phyloP scores from a whole-genome alignment of 2,797 vertebrate species.

The Tamandua tetradactyla region DNA sequence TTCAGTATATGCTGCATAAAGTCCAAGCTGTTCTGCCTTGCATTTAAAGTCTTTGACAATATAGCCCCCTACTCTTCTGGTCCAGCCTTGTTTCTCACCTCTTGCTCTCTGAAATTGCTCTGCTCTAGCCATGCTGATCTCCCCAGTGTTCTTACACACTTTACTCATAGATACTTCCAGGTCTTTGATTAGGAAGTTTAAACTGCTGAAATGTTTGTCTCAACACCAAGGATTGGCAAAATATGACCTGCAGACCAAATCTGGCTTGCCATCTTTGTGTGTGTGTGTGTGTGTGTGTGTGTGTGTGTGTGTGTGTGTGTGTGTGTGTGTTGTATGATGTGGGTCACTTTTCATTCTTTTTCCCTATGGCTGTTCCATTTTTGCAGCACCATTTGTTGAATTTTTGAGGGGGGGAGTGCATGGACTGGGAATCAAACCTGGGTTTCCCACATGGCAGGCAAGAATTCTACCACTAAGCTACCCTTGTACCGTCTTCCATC shows the following conservation, averaged over 20 bases:
- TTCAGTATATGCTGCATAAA: background rate
- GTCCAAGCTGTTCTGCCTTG: background rate
- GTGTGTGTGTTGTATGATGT: no score
- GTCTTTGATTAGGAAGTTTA: background rate
- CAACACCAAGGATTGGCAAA: background rate
- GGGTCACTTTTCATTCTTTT: no score
- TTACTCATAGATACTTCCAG: no score
- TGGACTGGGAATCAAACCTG: no score
- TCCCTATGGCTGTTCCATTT: no score
- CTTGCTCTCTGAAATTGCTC: background rate
- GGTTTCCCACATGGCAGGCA: no score
- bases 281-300: no score
- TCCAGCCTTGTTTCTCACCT: background rate
- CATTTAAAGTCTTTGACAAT: background rate
- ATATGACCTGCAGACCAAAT: background rate
- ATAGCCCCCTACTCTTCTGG: background rate
- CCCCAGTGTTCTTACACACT: background rate
- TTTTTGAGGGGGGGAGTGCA: no score
- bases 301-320: no score
- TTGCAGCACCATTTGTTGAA: no score
- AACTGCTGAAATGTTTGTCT: background rate
- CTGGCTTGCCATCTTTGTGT: background rate
- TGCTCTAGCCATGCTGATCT: background rate
- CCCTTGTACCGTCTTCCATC: no score
- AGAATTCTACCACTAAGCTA: no score